Conservation (phyloP, 2,113 vertebrate species). For the Megaceryle maxima region DNA sequence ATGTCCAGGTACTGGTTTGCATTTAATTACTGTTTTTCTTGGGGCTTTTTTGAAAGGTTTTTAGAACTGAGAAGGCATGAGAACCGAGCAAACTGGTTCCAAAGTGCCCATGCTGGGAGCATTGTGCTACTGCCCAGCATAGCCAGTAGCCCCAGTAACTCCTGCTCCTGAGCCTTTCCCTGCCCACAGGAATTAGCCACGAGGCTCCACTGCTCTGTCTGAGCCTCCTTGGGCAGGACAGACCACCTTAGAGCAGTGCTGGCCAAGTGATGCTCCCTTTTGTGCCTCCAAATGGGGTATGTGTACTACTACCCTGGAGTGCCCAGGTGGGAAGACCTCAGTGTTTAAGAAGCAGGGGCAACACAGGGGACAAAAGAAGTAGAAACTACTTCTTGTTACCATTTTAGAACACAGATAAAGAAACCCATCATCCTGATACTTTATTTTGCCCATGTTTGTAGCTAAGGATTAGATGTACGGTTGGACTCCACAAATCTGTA, state of each 20-base stretch:
- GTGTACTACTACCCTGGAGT: background rate
- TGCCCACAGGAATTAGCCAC: background rate
- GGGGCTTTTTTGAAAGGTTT: background rate
- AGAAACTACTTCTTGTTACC: background rate
- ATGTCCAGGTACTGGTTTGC: background rate
- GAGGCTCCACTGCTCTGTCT: background rate
- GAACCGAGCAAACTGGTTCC: background rate
- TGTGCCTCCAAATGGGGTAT: background rate
- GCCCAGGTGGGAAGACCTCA: background rate
- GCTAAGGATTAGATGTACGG: background rate
- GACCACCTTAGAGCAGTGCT: fast-evolving
- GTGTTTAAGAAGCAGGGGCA: background rate
- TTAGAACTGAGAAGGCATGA: background rate
- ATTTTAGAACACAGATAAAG: background rate
- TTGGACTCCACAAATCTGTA: background rate
- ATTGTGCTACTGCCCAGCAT: background rate
- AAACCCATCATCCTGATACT: background rate
- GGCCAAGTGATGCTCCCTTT: background rate
- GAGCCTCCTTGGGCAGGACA: background rate
- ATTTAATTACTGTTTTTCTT: background rate
- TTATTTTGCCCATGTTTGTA: background rate
- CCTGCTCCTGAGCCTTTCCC: background rate
- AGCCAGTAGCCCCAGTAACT: background rate
- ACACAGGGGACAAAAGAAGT: background rate
- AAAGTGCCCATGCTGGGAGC: background rate